Base-by-base conservation (phyloP, 2,888 invertebrate species). In the Geotrupes spiniger region DNA sequence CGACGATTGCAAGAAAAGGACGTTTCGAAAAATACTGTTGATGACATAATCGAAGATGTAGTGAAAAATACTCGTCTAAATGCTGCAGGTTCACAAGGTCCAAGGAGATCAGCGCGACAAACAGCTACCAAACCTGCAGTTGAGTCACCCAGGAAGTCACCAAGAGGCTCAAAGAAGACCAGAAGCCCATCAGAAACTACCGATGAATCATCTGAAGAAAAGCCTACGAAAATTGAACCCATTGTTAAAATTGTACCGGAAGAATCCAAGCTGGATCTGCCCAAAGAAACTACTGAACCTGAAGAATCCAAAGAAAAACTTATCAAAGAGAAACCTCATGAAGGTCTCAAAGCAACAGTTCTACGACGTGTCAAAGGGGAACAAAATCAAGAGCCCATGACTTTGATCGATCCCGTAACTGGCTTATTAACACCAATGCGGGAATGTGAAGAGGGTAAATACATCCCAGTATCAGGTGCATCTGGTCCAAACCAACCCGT, bases 11-110 rank as follows among this genome's bases (percentile, higher is more conserved):
- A 86, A 63, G 89, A 90, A 65, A 84, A 85, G 64, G 89, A 88
- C 63, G 83, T 82, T 39, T 82, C 81, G 55, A 78, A 88, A 49
- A 88, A 80, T 51, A 87, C 89, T 1, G 82, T 91, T 6, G 94
- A 95, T 66, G 92, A 92, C 61, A 83, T 89, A 9, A 92, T 93
- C 55, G 94, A 95, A 58, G 92, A 94, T 64, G 92, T 92, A 0
- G 84, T 92, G 1, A 84, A 89, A 57, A 87, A 88, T 49, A 74
- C 81, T 1, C 63, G 69, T 0, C 63, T 70, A 10, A 69, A 70
- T 2, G 49, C 63, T 61, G 74, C 64, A 59, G 75, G 63, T 42
- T 70, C 63, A 65, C 64, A 61, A 37, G 70, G 70, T 44, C 79
- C 79, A 51, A 76, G 82, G 52, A 73, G 81, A 59, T 78, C 81